Percentiles rank a stretch among this genome's conserved stretches.
Conservation (phyloP, 2,113 vertebrate species). For the Ondatra zibethicus region DNA sequence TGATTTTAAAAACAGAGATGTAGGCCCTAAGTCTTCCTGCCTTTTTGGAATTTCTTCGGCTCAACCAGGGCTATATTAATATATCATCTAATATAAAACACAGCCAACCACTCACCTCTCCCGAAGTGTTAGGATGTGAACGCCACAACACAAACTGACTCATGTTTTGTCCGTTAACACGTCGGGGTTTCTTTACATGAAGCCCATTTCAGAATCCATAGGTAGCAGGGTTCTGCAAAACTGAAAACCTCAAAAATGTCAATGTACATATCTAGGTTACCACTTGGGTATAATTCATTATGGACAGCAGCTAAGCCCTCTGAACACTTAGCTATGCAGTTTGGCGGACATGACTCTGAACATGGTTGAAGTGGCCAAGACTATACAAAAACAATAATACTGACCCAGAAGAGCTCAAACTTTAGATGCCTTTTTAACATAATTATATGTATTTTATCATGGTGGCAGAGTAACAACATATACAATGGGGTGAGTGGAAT, state of each 20-base stretch:
- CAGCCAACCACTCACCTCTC: slow-evolving; percentile 76
- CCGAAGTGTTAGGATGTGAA: slow-evolving; percentile 68
- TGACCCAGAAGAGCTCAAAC: slow-evolving; percentile 47
- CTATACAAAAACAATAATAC: slow-evolving; percentile 14
- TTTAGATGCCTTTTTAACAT: background rate
- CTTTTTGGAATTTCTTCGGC: slow-evolving; percentile 19
- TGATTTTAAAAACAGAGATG: slow-evolving; percentile 55
- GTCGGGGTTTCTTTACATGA: slow-evolving; percentile 70
- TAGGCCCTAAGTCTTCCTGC: background rate
- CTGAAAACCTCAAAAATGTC: slow-evolving; percentile 75
- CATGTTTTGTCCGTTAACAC: slow-evolving; percentile 73
- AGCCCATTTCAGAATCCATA: slow-evolving; percentile 69
- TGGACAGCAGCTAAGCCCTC: background rate
- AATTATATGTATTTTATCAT: slow-evolving; percentile 27
- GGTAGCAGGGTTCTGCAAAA: slow-evolving; percentile 73
- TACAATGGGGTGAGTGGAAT: background rate
- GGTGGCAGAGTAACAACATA: background rate
- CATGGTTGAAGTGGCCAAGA: background rate
- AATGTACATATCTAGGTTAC: slow-evolving; percentile 53
- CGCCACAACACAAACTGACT: slow-evolving; percentile 64
- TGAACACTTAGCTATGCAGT: background rate
- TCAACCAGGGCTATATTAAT: background rate
- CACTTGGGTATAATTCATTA: slow-evolving; percentile 40
- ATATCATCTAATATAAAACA: slow-evolving; percentile 45
- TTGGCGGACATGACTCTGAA: background rate